Evolutionary conservation across 2,113 vertebrate species (phyloP).

Genomic region (Phaethornis superciliosus): DNA sequence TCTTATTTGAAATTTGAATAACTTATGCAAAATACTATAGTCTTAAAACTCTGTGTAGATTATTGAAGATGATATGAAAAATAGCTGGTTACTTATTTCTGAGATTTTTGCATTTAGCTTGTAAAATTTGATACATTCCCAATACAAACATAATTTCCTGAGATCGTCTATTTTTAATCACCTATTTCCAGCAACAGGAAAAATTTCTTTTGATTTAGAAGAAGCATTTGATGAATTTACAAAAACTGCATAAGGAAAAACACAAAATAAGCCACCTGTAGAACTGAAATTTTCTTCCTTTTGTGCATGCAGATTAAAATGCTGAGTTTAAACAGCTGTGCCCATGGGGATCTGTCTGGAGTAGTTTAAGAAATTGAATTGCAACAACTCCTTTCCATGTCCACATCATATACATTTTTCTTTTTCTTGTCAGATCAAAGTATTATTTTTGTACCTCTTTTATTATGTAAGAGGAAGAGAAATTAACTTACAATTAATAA

Average conservation of each 20-base stretch:
- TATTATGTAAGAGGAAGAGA: background rate
- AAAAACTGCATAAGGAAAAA: background rate
- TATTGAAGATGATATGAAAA: background rate
- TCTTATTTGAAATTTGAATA: constrained; percentile 4
- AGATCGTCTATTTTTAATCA: background rate
- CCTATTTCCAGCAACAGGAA: background rate
- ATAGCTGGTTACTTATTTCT: background rate
- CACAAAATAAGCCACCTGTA: background rate
- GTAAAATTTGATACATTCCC: background rate
- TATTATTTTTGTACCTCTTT: background rate
- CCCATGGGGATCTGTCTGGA: background rate
- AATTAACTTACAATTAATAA: background rate
- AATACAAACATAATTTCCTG: background rate
- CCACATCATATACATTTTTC: background rate
- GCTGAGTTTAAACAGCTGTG: background rate
- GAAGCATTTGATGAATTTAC: background rate
- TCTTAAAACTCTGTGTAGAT: background rate
- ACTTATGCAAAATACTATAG: background rate
- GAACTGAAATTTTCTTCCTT: background rate
- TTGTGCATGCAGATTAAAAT: background rate
- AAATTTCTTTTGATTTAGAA: background rate
- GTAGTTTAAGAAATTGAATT: background rate
- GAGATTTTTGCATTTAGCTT: background rate
- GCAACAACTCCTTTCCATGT: background rate
- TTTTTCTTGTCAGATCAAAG: background rate